Evolutionary conservation across 2,797 vertebrate genomes (phyloP).

Genomic region (Enteromius anoplus): DNA sequence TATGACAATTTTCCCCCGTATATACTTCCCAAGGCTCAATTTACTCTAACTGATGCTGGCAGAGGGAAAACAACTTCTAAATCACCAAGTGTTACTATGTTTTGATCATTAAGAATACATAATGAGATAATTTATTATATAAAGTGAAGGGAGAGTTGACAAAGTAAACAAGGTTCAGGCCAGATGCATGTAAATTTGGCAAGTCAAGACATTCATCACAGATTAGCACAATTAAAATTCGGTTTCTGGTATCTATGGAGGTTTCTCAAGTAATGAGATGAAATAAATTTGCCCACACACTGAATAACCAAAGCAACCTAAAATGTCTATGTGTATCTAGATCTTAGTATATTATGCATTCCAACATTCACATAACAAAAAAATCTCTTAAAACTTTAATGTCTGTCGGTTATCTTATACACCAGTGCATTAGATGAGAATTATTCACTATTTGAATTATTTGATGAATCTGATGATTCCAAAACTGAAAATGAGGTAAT

Average conservation of each 20-base stretch:
- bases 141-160: constrained; percentile 16
- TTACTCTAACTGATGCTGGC: constrained; percentile 21
- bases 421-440: neutral
- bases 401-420: neutral
- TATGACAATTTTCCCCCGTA: constrained; percentile 3
- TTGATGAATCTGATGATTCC: neutral
- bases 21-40: constrained; percentile 6
- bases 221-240: constrained; percentile 37
- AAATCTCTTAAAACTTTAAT: neutral
- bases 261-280: constrained; percentile 1
- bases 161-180: constrained; percentile 38
- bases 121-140: constrained; percentile 35
- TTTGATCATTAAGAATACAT: constrained; percentile 45
- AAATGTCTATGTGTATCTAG: neutral
- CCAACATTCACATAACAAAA: neutral
- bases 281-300: neutral
- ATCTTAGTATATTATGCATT: constrained; percentile 5
- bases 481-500: neutral
- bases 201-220: constrained; percentile 34
- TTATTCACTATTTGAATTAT: neutral
- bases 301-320: constrained; percentile 1
- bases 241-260: constrained; percentile 18
- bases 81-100: constrained; percentile 21
- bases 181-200: constrained; percentile 18
- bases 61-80: constrained; percentile 39